Conservation (phyloP, 2,888 invertebrate species). For the Deroplatys truncata region DNA sequence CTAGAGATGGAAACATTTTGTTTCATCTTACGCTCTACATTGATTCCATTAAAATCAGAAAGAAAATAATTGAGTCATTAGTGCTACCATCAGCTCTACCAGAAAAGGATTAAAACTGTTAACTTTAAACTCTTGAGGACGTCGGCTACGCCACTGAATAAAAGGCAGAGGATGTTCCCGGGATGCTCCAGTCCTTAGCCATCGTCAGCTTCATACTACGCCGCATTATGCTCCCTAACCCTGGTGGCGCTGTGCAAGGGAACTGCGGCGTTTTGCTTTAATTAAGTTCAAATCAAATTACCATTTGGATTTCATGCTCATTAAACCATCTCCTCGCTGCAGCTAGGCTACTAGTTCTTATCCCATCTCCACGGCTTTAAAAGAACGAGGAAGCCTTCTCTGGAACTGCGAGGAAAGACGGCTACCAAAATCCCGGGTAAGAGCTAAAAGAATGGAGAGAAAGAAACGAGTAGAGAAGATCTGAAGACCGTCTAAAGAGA, state of each 20-base stretch:
- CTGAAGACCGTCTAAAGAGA: background rate
- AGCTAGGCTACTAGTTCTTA: background rate
- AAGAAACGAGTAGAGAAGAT: background rate
- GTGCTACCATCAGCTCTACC: too few relatives aligned
- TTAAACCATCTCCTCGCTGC: constrained; percentile 38
- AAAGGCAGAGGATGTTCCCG: background rate
- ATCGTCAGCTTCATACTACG: background rate
- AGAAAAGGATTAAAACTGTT: too few relatives aligned
- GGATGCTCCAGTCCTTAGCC: background rate
- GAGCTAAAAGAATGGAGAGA: background rate
- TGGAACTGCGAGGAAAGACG: background rate
- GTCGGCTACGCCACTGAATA: background rate
- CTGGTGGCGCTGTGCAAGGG: background rate
- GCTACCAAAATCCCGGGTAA: background rate
- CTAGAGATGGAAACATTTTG: too few relatives aligned
- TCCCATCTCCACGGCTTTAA: background rate
- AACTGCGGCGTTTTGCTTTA: constrained; percentile 39
- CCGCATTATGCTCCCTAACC: background rate
- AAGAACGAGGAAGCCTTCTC: background rate
- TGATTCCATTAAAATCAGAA: too few relatives aligned
- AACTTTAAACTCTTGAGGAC: background rate
- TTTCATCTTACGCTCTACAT: too few relatives aligned
- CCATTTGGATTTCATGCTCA: constrained; percentile 48
- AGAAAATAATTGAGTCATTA: too few relatives aligned
- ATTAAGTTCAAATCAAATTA: constrained; percentile 48